These are phyloP conservation scores for Aspiorhynchus laticeps DNA, from an alignment of 2,113 vertebrate species.

Conservation along the genomic window DNA sequence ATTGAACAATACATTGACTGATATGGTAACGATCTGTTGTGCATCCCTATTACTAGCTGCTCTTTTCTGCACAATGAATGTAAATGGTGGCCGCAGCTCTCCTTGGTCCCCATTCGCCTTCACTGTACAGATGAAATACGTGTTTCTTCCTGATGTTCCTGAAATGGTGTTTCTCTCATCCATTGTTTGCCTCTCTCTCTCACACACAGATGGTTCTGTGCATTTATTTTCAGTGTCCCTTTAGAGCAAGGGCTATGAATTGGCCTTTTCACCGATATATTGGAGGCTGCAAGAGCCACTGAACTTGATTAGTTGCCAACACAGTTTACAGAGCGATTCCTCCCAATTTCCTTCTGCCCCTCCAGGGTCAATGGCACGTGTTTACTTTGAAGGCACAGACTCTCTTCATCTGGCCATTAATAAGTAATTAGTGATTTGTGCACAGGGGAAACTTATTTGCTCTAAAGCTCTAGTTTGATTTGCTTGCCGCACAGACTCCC, in stretches of 20 bases:
- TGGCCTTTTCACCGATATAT: constrained; percentile 34
- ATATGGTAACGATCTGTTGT: not conserved
- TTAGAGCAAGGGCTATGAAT: constrained; percentile 14
- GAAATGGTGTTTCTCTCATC: constrained; percentile 40
- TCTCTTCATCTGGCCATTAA: constrained; percentile 68
- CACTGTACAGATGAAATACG: not conserved
- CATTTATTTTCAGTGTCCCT: constrained; percentile 30
- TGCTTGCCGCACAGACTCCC: constrained; percentile 47
- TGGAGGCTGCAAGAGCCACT: constrained; percentile 15
- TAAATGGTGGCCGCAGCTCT: not conserved
- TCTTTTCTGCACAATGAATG: not conserved
- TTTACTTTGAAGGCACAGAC: constrained; percentile 67
- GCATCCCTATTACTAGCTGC: not conserved
- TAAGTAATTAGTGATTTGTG: constrained; percentile 69
- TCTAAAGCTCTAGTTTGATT: constrained; percentile 55
- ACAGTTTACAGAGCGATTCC: constrained; percentile 50
- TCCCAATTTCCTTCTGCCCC: constrained; percentile 42
- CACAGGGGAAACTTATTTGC: constrained; percentile 54
- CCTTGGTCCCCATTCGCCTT: not conserved
- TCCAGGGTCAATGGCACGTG: constrained; percentile 52
- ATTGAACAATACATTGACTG: not conserved
- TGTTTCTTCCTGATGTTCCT: constrained; percentile 36
- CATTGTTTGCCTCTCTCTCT: constrained; percentile 10
- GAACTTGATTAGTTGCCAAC: constrained; percentile 54
- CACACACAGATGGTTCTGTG: not conserved